Evolutionary conservation across 2,888 invertebrate species (phyloP).

Genomic region (Drosophila pseudotakahashii): DNA sequence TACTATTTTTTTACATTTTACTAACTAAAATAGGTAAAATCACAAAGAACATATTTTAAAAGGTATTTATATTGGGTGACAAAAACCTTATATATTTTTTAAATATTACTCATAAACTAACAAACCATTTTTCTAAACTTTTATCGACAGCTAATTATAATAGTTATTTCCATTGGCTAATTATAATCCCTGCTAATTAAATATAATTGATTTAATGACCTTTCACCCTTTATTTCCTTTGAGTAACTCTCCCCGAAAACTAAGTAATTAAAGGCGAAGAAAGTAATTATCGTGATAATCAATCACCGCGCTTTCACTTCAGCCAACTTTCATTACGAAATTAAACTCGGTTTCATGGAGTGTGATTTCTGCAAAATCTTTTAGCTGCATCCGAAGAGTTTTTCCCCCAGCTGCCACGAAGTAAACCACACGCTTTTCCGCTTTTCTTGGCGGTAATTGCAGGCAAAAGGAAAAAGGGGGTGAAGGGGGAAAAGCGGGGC

Average conservation of each 20-base stretch:
- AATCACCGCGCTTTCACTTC: conserved; percentile 19
- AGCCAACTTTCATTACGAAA: conserved; percentile 25
- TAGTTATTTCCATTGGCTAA: background rate
- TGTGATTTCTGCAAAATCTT: conserved; percentile 25
- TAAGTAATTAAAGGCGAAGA: conserved; percentile 7
- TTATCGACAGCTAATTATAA: background rate
- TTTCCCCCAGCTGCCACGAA: conserved; percentile 8
- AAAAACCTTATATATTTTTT: too few relatives aligned
- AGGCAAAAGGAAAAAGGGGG: too few relatives aligned
- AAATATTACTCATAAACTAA: too few relatives aligned
- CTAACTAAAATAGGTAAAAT: too few relatives aligned
- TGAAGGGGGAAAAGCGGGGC: background rate
- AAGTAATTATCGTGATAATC: conserved; percentile 29
- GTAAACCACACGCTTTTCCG: conserved; percentile 23
- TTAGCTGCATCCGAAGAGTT: conserved; percentile 6
- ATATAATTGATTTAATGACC: background rate
- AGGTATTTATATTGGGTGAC: too few relatives aligned
- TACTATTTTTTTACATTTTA: too few relatives aligned
- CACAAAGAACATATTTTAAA: too few relatives aligned
- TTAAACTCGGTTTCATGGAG: conserved; percentile 26
- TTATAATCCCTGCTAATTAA: background rate
- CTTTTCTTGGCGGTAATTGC: conserved; percentile 10
- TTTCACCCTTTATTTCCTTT: background rate
- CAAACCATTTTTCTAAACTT: too few relatives aligned
- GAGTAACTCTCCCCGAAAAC: background rate